Conservation (phyloP, 2,113 vertebrate species). For the Monarcha castaneiventris region DNA sequence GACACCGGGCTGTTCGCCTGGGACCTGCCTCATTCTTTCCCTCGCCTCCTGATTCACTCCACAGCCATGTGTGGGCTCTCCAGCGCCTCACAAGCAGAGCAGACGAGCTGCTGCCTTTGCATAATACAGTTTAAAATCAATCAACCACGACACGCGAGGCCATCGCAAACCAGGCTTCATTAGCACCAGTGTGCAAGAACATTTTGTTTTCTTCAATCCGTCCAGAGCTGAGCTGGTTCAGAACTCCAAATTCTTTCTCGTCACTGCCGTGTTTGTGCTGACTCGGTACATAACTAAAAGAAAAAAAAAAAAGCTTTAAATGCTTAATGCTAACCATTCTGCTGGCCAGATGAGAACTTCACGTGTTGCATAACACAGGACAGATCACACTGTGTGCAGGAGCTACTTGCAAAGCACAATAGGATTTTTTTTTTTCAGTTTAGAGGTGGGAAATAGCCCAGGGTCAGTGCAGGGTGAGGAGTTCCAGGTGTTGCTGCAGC, state of each 20-base stretch:
- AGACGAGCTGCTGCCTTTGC: not conserved
- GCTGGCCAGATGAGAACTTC: not conserved
- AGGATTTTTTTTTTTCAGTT: not conserved
- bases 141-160: not conserved
- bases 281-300: not conserved
- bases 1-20: fast-evolving
- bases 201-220: slow-evolving; percentile 29
- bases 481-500: not conserved
- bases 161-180: not conserved
- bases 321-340: not conserved
- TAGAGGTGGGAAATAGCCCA: not conserved
- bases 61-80: not conserved
- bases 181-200: not conserved
- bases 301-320: not conserved
- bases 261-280: slow-evolving; percentile 19
- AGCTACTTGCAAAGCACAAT: not conserved
- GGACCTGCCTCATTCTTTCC: not conserved
- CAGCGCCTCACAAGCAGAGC: fast-evolving
- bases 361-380: not conserved
- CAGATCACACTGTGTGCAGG: not conserved
- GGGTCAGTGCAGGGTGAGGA: not conserved
- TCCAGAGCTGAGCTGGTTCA: slow-evolving; percentile 2
- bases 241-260: not conserved
- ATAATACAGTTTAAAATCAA: not conserved
- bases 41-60: not conserved